Evolutionary conservation across 2,113 vertebrate species (phyloP).

Genomic region (Oxyura jamaicensis): DNA sequence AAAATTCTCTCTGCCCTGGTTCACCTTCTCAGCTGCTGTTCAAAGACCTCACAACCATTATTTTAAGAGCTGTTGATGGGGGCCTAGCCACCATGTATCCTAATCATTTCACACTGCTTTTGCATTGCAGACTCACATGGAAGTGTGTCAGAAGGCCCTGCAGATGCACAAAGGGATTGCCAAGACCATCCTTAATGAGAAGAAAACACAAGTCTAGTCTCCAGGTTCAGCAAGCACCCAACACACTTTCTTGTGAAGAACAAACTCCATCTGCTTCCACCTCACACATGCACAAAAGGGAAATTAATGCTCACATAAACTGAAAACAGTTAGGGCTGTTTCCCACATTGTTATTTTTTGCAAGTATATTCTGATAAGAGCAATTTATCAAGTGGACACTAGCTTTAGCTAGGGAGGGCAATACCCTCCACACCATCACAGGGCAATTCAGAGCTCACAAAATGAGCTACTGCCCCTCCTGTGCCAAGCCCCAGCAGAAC

Average conservation of each 20-base stretch:
- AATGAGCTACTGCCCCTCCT: not conserved
- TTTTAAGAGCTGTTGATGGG: not conserved
- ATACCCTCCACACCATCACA: not conserved
- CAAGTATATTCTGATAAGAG: not conserved
- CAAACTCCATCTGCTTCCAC: not conserved
- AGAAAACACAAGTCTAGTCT: not conserved
- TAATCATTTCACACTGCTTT: not conserved
- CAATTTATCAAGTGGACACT: not conserved
- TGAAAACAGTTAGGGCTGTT: slow-evolving; percentile 9
- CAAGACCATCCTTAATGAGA: not conserved
- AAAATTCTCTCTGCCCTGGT: not conserved
- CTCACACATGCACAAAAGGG: not conserved
- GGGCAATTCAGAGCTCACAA: not conserved
- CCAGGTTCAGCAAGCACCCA: not conserved
- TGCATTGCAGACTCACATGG: not conserved
- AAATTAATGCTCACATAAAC: not conserved
- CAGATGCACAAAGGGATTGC: not conserved
- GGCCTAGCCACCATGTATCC: not conserved
- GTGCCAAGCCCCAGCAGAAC: not conserved
- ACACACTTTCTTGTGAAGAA: not conserved
- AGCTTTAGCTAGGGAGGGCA: not conserved
- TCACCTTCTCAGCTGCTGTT: not conserved
- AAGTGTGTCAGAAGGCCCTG: not conserved
- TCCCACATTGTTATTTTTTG: not conserved
- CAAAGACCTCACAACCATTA: not conserved